phyloP scores from a whole-genome alignment of 2,888 invertebrate species.

The Leptinotarsa juncta region DNA sequence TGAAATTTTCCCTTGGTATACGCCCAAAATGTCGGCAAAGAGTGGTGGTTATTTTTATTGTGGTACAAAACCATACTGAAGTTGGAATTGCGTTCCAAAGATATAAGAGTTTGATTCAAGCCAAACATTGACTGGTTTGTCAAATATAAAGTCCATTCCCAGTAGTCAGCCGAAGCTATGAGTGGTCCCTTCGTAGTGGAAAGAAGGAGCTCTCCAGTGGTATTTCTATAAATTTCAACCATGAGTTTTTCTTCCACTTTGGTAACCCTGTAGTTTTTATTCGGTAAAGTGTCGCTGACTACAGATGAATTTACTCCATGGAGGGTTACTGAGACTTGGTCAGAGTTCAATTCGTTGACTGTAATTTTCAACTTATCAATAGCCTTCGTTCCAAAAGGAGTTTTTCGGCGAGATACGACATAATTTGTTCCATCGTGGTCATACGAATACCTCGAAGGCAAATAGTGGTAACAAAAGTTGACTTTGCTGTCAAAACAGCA shows the following conservation, averaged over 20 bases:
- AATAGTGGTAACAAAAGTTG: conserved; percentile 58
- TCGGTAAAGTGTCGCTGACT: conserved; percentile 21
- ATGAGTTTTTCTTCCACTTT: conserved; percentile 45
- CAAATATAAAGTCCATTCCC: conserved; percentile 72
- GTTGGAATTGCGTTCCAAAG: conserved; percentile 60
- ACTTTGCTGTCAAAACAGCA: conserved; percentile 59
- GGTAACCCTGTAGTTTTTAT: conserved; percentile 47
- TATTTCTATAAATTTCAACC: conserved; percentile 51
- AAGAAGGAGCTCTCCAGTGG: conserved; percentile 63
- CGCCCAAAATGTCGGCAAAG: conserved; percentile 69
- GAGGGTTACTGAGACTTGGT: conserved; percentile 49
- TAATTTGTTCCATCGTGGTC: conserved; percentile 32
- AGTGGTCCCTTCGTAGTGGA: conserved; percentile 71
- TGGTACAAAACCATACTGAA: conserved; percentile 66
- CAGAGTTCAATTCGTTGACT: conserved; percentile 47
- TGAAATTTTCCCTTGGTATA: conserved; percentile 69
- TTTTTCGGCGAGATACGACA: conserved; percentile 31
- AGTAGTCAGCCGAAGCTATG: conserved; percentile 71
- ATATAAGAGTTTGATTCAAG: conserved; percentile 67
- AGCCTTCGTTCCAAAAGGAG: conserved; percentile 50
- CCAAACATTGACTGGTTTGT: conserved; percentile 70
- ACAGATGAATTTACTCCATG: conserved; percentile 40
- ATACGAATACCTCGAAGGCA: conserved; percentile 61
- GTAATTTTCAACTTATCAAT: conserved; percentile 47
- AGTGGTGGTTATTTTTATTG: conserved; percentile 65